Base-by-base conservation (phyloP, 2,888 invertebrate species). In the Dicranocentrus wangi region DNA sequence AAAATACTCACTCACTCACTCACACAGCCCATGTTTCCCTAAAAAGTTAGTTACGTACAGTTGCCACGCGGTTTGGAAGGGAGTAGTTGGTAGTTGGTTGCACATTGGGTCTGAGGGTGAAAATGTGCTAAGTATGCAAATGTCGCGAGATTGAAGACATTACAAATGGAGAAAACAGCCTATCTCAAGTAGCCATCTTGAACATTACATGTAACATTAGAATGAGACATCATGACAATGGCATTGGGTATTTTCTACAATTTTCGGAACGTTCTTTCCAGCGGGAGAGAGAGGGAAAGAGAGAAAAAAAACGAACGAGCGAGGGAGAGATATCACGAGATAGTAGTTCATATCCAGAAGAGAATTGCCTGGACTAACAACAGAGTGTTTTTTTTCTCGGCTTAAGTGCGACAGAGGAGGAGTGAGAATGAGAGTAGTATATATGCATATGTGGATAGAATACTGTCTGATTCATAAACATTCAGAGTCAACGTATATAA, bases 51-150 rank as follows among this genome's bases (percentile, higher is more conserved):
- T 47, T 47, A n/a, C 17, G 13, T 39, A 47, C 47, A 47, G 3
- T 47, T 47, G 10, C 47, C 19, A 51, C 13, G n/a, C 47, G 19
- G 21, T 7, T 8, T 39, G 5, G 39, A 39, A 39, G 19, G 2
- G 17, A 19, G 2, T 39, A 39, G 7, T 51, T 32, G 32, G 28
- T 28, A 8, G 25, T 25, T 25, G 25, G 13, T 15, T 32, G 65
- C 73, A 75, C 73, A 32, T 32, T 32, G 32, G 63, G 58, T 66
- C 58, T 61, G 55, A 21, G 75, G 75, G 75, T 68, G 75, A 58
- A 75, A 75, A 75, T 75, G 75, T 75, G 75, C 75, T 42, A 75
- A 75, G 66, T 75, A 75, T 75, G 75, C 75, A 75, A 75, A 75
- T 75, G 75, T 75, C 75, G 55, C 42, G 47, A 66, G 66, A 75